Evolutionary conservation across 37 sponge, comb jelly and placozoan species (phyloP).

Genomic region (Cladorhizidae sp.): DNA sequence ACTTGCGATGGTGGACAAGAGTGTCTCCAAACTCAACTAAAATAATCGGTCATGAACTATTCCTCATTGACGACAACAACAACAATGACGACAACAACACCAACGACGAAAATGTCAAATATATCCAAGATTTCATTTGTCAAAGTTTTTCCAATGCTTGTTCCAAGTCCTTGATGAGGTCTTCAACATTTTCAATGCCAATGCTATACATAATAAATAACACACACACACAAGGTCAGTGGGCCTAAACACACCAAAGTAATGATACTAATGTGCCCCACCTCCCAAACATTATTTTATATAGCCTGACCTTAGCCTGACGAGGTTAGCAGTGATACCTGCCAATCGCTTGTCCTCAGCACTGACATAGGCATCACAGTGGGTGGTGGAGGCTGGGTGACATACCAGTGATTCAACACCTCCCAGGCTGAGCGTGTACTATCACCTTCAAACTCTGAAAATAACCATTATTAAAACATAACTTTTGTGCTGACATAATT

Average conservation of each 20-base stretch:
- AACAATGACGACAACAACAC: too few relatives aligned
- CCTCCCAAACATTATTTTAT: neutral
- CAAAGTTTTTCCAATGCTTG: slow-evolving; percentile 55
- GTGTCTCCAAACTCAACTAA: neutral
- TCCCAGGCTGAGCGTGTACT: slow-evolving; percentile 64
- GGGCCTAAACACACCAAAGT: neutral
- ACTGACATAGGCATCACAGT: slow-evolving; percentile 24
- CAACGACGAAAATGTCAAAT: too few relatives aligned
- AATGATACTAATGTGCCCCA: neutral
- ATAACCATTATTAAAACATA: neutral
- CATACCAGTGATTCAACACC: slow-evolving; percentile 66
- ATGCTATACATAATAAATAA: slow-evolving; percentile 23
- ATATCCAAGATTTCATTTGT: neutral
- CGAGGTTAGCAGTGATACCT: slow-evolving; percentile 59
- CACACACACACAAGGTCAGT: neutral
- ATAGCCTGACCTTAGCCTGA: slow-evolving; percentile 44
- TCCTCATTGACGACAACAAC: too few relatives aligned
- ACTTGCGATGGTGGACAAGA: neutral
- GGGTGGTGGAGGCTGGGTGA: slow-evolving; percentile 70
- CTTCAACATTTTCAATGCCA: slow-evolving; percentile 64
- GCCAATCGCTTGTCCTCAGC: slow-evolving; percentile 7
- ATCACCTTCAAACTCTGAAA: slow-evolving; percentile 56
- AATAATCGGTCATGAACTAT: too few relatives aligned
- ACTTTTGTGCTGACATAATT: too few relatives aligned
- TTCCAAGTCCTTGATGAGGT: slow-evolving; percentile 58